Percentiles rank a stretch among this genome's conserved stretches.
Evolutionary conservation across 2,888 invertebrate genomes (phyloP).

Genomic region (Phortica magna): DNA sequence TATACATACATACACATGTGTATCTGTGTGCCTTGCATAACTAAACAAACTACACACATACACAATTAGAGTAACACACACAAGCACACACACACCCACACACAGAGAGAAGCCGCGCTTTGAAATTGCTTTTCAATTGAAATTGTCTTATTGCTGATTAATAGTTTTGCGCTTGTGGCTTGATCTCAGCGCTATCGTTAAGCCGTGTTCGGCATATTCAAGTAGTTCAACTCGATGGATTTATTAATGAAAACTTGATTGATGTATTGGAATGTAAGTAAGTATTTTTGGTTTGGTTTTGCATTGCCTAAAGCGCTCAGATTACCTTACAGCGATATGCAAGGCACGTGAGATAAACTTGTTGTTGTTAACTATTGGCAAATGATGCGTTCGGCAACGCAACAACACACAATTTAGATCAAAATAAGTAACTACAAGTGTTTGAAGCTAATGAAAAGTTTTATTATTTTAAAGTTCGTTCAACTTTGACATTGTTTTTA

Average conservation of each 20-base stretch:
- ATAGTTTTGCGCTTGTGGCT: constrained; percentile 20
- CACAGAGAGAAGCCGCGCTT: not conserved
- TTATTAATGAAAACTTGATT: constrained; percentile 50
- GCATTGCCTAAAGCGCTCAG: constrained; percentile 21
- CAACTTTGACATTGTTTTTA: too few relatives aligned
- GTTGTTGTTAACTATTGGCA: not conserved
- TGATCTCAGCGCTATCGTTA: constrained; percentile 18
- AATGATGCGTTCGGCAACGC: constrained; percentile 21
- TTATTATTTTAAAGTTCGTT: too few relatives aligned
- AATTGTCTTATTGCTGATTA: constrained; percentile 17
- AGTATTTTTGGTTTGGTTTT: not conserved
- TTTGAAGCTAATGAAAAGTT: too few relatives aligned
- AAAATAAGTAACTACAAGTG: too few relatives aligned
- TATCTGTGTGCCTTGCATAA: constrained; percentile 32
- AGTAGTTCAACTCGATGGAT: constrained; percentile 34
- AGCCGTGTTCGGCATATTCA: constrained; percentile 20
- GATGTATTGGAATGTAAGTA: constrained; percentile 27
- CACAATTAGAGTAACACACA: constrained; percentile 4
- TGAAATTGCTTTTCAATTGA: constrained; percentile 1
- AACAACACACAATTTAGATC: constrained; percentile 31
- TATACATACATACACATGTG: constrained; percentile 34
- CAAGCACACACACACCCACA: not conserved
- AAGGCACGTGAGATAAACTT: constrained; percentile 35
- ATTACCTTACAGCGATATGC: constrained; percentile 25
- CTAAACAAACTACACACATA: constrained; percentile 6